Conservation (phyloP, 1,140 invertebrate species). For the Neotoxoptera formosana region DNA sequence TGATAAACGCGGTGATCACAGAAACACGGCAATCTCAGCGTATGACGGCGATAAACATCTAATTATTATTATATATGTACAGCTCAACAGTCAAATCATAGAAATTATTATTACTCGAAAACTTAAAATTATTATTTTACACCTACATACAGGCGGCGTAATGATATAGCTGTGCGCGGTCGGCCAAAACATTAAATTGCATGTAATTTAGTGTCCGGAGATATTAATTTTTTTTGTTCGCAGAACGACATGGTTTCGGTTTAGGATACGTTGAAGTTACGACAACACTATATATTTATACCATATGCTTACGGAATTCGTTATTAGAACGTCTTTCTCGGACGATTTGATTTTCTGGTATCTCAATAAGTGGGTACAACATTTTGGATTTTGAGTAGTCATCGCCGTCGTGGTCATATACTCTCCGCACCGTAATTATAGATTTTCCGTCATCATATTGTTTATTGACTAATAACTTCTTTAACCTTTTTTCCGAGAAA, state of each 20-base stretch:
- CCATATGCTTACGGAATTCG: background rate
- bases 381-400: background rate
- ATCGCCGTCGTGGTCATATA: too few species aligned
- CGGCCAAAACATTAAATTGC: background rate
- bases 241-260: background rate
- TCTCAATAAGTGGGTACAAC: background rate
- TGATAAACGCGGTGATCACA: background rate
- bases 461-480: background rate
- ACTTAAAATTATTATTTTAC: background rate
- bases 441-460: background rate
- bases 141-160: background rate
- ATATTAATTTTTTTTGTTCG: background rate
- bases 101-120: background rate
- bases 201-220: background rate
- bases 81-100: background rate
- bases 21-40: background rate
- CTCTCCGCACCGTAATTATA: background rate
- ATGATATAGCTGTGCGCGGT: background rate
- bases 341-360: background rate
- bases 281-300: background rate
- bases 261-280: background rate
- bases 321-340: background rate
- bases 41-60: background rate
- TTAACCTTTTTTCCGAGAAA: background rate
- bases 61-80: background rate